phyloP scores from a whole-genome alignment of 2,797 vertebrate genomes.

The Sebastes cheni region DNA sequence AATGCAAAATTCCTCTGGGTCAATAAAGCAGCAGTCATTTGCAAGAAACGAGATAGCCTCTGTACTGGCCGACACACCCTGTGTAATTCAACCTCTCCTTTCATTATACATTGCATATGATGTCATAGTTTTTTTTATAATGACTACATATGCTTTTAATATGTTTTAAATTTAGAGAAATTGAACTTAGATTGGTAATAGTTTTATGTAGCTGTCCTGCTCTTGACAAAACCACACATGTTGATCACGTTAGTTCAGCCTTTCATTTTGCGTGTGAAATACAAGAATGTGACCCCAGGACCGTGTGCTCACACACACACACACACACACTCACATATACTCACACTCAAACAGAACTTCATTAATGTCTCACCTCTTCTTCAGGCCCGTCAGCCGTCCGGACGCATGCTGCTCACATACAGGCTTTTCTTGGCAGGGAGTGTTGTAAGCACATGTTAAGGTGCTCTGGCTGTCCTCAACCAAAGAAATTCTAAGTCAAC shows the following conservation, averaged over 20 bases:
- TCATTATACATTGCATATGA: not conserved
- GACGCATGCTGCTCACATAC: not conserved
- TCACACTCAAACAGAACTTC: not conserved
- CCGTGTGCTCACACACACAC: not conserved
- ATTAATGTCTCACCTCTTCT: not conserved
- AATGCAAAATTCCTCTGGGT: conserved; percentile 10
- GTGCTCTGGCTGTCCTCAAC: not conserved
- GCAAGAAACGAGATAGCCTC: conserved; percentile 9
- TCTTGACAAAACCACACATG: not conserved
- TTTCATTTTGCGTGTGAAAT: conserved; percentile 21
- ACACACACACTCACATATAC: not conserved
- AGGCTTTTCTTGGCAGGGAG: conserved; percentile 6
- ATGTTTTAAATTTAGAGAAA: not conserved
- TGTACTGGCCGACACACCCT: conserved; percentile 2
- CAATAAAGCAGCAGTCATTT: conserved; percentile 24
- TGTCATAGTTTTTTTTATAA: not conserved
- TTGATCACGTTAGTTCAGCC: not conserved
- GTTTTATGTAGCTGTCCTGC: not conserved
- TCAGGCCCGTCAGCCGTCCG: not conserved
- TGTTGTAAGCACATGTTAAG: not conserved
- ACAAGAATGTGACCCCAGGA: conserved; percentile 24
- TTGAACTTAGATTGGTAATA: not conserved
- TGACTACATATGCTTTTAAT: not conserved
- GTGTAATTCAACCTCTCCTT: not conserved
- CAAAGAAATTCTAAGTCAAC: too few species aligned